A percentile compares a stretch with the other conserved stretches of the same genome.
Evolutionary conservation across 2,888 invertebrate genomes (phyloP).

Genomic region (Lasioglossum vierecki): DNA sequence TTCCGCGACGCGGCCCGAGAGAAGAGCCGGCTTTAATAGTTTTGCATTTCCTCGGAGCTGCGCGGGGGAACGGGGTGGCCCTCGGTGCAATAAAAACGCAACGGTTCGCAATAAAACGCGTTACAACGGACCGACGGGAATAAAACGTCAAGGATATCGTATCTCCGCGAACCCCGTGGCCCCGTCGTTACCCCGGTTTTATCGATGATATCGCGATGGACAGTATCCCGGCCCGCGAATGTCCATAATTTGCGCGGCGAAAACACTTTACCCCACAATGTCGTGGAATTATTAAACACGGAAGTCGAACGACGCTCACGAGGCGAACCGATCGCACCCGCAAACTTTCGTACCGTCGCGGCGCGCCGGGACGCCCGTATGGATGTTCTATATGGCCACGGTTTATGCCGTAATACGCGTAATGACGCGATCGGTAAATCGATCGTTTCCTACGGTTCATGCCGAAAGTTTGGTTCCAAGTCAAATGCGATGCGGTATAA

Average conservation of each 20-base stretch:
- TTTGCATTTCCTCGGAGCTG: conserved; percentile 51
- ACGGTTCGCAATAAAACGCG: conserved; percentile 60
- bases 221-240: conserved; percentile 18
- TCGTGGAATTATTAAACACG: conserved; percentile 46
- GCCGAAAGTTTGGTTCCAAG: neutral
- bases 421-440: neutral
- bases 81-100: conserved; percentile 61
- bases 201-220: conserved; percentile 47
- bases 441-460: neutral
- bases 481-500: neutral
- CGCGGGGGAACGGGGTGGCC: conserved; percentile 30
- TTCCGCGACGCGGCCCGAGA: conserved; percentile 42
- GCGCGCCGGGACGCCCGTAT: neutral
- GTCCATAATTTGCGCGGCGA: conserved; percentile 30
- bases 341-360: neutral
- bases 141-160: conserved; percentile 55
- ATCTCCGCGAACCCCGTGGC: conserved; percentile 29
- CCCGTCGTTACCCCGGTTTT: conserved; percentile 21
- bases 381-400: neutral
- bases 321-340: neutral
- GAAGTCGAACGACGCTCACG: neutral
- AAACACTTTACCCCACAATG: conserved; percentile 2
- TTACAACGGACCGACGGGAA: conserved; percentile 46
- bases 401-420: neutral
- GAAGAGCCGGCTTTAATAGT: conserved; percentile 63